phyloP scores from a whole-genome alignment of 2,888 invertebrate species.

The Cyclophora albipunctata region DNA sequence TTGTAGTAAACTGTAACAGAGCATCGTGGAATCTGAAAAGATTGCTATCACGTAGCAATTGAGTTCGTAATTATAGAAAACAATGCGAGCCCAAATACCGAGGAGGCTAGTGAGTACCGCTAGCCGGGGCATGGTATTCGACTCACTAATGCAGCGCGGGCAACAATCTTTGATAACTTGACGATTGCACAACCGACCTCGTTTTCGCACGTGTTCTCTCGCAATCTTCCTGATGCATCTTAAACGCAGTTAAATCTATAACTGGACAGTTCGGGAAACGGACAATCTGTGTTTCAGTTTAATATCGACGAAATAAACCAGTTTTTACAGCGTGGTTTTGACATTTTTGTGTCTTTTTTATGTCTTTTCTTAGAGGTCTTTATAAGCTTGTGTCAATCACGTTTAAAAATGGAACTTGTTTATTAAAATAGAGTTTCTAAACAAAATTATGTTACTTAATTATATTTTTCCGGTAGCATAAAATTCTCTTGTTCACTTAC shows the following conservation, averaged over 20 bases:
- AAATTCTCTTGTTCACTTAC: no score
- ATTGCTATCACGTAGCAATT: neutral
- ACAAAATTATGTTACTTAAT: no score
- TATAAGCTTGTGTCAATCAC: no score
- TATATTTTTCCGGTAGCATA: no score
- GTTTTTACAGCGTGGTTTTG: no score
- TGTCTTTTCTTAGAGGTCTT: no score
- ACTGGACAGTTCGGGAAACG: constrained; percentile 15
- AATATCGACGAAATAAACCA: no score
- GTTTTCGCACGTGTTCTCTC: constrained; percentile 63
- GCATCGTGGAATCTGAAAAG: neutral
- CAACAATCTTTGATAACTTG: constrained; percentile 61
- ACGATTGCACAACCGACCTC: constrained; percentile 59
- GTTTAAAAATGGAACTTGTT: no score
- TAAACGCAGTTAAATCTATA: constrained; percentile 19
- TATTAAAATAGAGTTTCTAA: no score
- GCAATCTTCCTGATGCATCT: constrained; percentile 46
- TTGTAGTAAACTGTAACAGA: no score
- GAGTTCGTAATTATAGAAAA: constrained; percentile 34
- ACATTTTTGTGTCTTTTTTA: no score
- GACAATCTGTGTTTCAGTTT: constrained; percentile 4
- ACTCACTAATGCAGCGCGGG: constrained; percentile 33
- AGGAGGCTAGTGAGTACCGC: constrained; percentile 37
- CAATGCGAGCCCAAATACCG: constrained; percentile 48
- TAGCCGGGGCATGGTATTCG: constrained; percentile 46